Evolutionary conservation across 2,888 invertebrate species (phyloP).

Genomic region (Plemyria rubiginata): DNA sequence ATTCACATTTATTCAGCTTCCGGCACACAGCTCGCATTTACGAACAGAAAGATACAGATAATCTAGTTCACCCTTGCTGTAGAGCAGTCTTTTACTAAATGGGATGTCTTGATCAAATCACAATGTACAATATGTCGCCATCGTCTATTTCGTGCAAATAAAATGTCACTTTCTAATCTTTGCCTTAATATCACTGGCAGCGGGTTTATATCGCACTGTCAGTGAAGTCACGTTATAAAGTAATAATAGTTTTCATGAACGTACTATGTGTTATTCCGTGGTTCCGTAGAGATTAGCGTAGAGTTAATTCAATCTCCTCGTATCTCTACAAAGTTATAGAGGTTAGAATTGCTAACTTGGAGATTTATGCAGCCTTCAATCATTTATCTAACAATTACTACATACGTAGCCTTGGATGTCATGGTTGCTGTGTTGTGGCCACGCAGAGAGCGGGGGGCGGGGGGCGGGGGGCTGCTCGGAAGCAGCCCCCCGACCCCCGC

Average conservation of each 20-base stretch:
- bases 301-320: conserved; percentile 12
- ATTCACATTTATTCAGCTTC: neutral
- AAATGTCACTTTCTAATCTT: neutral
- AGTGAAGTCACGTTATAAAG: neutral
- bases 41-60: neutral
- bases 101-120: too few relatives aligned
- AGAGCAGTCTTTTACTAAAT: too few relatives aligned
- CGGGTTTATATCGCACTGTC: too few relatives aligned
- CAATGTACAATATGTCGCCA: too few relatives aligned
- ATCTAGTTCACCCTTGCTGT: neutral
- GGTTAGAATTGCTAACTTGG: conserved; percentile 5
- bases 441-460: too few relatives aligned
- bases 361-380: neutral
- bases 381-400: too few relatives aligned
- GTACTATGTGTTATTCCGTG: neutral
- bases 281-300: conserved; percentile 6
- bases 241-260: neutral
- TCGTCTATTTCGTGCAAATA: neutral
- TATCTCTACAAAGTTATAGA: conserved; percentile 2
- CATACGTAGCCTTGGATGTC: too few relatives aligned
- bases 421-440: too few relatives aligned
- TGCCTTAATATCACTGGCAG: neutral
- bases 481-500: too few relatives aligned
- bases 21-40: too few relatives aligned
- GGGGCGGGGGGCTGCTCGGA: too few relatives aligned